Evolutionary conservation across 2,113 vertebrate species (phyloP), one percentile per base, ranked within the genome.

Genomic region (Ranitomeya imitator): DNA sequence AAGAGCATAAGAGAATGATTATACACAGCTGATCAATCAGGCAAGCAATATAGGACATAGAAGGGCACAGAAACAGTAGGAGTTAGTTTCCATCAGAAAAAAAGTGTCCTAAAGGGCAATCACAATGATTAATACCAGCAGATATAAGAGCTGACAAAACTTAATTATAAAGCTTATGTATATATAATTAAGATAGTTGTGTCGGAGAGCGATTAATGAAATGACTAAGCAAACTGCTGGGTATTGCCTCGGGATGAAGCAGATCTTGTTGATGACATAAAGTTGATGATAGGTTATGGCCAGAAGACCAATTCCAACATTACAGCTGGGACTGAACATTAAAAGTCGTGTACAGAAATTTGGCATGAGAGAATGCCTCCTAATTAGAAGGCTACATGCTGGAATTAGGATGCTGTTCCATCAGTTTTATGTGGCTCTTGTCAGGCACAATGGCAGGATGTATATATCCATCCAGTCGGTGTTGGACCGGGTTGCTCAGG

Each of bases 61-160:
- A 52, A 55, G 76, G 76, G 76, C 76, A 54, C 18, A 54, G 51
- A 21, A 78, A 4, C 45, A 78, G 52, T 23, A n/a, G 51, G 76
- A 52, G 18, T 21, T 51, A 78, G 54, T 54, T 55, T 55, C 45
- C 10, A 78, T 19, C 18, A 55, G 51, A 55, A 78, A 55, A 78
- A 14, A 77, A n/a, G 21, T 12, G 21, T 23, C 76, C 12, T 78
- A 78, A 78, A 78, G 76, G 76, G 76, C 76, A 78, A 78, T 54
- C 51, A n/a, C 21, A 55, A 54, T 78, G 76, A 78, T 52, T 78
- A 74, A 77, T 77, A 15, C 31, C 3, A 21, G 19, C 15, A 77
- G 7, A 51, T 77, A 77, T 52, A 7, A 51, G 45, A 78, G 18
- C 52, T 54, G 21, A 55, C 76, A 78, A 54, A 78, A 78, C 51